Base-by-base conservation (phyloP, 1,140 invertebrate genomes). In the Monomorium pharaonis region DNA sequence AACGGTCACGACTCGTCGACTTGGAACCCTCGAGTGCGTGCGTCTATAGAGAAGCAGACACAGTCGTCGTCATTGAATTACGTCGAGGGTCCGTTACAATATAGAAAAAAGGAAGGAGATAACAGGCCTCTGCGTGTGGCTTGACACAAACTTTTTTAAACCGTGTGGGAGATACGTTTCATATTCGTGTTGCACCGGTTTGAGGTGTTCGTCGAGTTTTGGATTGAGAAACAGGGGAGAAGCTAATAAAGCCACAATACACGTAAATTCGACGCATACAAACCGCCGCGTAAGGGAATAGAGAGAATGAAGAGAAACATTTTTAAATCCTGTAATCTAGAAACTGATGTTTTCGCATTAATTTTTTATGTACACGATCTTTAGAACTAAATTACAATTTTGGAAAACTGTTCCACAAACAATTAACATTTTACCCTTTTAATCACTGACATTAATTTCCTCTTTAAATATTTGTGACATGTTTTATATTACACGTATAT, bases 41-140 rank as follows among this genome's bases (percentile, higher is more conserved):
- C 14, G 37, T 44, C 65, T 70, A 70, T 70, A 72, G 78, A 72
- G 44, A 72, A 81, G 78, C 24, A 58, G 63, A 70, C 56, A 70
- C 63, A 81, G 67, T 81, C 63, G 16, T 70, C 37, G 65, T 51
- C 24, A 81, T 81, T 81, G 78, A 81, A 72, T 81, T 81, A 81
- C 58, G 56, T 51, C 49, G 65, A 81, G 42, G 58, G 78, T 72
- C 24, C 24, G 78, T 63, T 24, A 67, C 54, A 47, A 54, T 54
- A 47, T 21, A 67, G 72, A 75, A 85, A 85, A 85, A 85, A 58
- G 44, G n/a, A 27, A 12, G 21, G 21, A 80, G 84, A 67, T 89
- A 76, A 72, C 74, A 56, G n/a, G 47, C 63, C 30, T 16, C 49
- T n/a, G n/a, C n/a, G n/a, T n/a, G 54, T 62, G 33, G 72, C 18